Percentiles rank a stretch among this genome's conserved stretches.
Conservation (phyloP, 2,888 invertebrate genomes). For the Hydriomena furcata region DNA sequence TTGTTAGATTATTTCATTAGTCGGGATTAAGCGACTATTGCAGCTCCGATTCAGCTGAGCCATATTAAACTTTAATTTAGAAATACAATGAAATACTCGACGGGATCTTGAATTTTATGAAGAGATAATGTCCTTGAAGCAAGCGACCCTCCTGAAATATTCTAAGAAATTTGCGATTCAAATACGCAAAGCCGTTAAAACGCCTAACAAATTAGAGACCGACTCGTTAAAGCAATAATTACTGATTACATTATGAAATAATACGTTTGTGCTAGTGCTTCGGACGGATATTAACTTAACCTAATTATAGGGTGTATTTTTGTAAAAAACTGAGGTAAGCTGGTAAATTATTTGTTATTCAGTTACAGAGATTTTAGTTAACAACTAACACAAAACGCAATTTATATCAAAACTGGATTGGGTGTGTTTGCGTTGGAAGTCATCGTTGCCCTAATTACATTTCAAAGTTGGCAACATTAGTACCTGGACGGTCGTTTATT, state of each 20-base stretch:
- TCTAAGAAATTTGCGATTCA: conserved; percentile 83
- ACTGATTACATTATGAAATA: conserved; percentile 80
- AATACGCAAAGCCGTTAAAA: conserved; percentile 83
- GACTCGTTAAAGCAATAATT: conserved; percentile 81
- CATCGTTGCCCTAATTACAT: conserved; percentile 13
- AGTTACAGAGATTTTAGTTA: no score
- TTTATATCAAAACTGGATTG: neutral
- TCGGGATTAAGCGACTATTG: conserved; percentile 11
- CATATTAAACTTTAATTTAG: conserved; percentile 65
- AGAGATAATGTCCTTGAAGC: conserved; percentile 81
- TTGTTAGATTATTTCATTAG: conserved; percentile 20
- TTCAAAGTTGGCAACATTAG: conserved; percentile 17
- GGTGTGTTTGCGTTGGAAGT: conserved; percentile 3
- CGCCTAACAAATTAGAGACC: conserved; percentile 83
- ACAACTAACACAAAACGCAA: neutral
- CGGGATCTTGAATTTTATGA: conserved; percentile 80
- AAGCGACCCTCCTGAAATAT: conserved; percentile 80
- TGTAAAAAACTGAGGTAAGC: neutral
- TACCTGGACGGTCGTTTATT: conserved; percentile 21
- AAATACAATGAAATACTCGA: conserved; percentile 76
- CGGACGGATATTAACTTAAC: conserved; percentile 2
- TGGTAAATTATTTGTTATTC: no score
- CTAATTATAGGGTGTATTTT: neutral
- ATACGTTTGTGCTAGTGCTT: conserved; percentile 50
- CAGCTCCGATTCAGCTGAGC: conserved; percentile 41